These are phyloP conservation scores for Oceanodroma tethys DNA, from an alignment of 2,113 vertebrate species.

Conservation along the genomic window DNA sequence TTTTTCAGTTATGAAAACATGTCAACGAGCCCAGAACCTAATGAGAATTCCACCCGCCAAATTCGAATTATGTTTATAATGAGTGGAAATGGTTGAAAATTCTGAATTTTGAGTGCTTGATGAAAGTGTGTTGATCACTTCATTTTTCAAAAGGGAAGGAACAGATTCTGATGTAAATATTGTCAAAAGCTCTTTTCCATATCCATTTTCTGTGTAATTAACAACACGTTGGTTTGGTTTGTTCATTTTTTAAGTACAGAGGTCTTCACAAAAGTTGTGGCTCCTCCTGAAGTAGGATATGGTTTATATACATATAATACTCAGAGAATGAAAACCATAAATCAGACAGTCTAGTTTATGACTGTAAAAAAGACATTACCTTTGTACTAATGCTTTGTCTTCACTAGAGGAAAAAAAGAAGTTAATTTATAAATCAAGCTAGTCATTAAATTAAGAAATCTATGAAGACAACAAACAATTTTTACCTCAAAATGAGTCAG, in stretches of 20 bases:
- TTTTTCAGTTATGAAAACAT: neutral
- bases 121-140: neutral
- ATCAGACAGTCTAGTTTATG: neutral
- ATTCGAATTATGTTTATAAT: constrained; percentile 1
- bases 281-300: neutral
- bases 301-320: neutral
- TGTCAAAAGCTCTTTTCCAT: neutral
- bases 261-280: neutral
- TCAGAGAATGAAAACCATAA: neutral
- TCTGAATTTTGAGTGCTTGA: neutral
- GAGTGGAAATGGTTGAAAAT: neutral
- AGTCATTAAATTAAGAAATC: neutral
- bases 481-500: neutral
- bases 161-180: neutral
- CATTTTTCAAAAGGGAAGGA: neutral
- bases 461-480: neutral
- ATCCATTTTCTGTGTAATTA: neutral
- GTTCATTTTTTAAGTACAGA: neutral
- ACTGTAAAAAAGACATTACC: neutral
- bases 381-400: neutral
- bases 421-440: neutral
- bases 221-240: neutral
- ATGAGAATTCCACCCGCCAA: constrained; percentile 32
- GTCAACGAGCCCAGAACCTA: neutral
- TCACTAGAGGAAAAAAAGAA: neutral